phyloP scores from a whole-genome alignment of 2,888 invertebrate species.

The Eupithecia pulchellata region DNA sequence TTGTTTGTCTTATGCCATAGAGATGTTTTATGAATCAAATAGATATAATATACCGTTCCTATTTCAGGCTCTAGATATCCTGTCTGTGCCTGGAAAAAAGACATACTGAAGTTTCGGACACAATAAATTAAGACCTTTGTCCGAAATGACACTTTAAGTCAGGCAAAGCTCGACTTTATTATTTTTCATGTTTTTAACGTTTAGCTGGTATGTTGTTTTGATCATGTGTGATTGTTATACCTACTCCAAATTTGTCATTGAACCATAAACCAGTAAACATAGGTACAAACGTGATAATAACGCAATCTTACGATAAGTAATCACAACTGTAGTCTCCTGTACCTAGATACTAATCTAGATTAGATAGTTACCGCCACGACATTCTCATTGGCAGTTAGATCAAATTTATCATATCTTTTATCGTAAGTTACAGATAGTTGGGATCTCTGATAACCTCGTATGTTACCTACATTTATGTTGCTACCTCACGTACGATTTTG shows the following conservation, averaged over 20 bases:
- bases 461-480: neutral
- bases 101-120: no score
- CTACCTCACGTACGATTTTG: slow-evolving; percentile 3
- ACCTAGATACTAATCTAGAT: slow-evolving; percentile 1
- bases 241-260: neutral
- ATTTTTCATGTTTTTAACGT: no score
- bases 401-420: slow-evolving; percentile 10
- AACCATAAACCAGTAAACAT: neutral
- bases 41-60: no score
- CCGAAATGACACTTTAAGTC: no score
- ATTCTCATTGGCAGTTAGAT: slow-evolving; percentile 12
- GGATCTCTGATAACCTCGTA: neutral
- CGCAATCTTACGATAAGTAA: slow-evolving; percentile 10
- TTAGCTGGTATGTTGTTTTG: no score
- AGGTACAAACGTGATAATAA: slow-evolving; percentile 4
- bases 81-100: no score
- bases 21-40: no score
- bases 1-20: no score
- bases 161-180: no score
- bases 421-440: slow-evolving; percentile 2
- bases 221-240: neutral
- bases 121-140: no score
- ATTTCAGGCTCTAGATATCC: no score
- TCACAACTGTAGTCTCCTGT: neutral
- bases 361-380: neutral